Base-by-base conservation (phyloP, 2,113 vertebrate genomes). In the Phylloscopus trochilus region DNA sequence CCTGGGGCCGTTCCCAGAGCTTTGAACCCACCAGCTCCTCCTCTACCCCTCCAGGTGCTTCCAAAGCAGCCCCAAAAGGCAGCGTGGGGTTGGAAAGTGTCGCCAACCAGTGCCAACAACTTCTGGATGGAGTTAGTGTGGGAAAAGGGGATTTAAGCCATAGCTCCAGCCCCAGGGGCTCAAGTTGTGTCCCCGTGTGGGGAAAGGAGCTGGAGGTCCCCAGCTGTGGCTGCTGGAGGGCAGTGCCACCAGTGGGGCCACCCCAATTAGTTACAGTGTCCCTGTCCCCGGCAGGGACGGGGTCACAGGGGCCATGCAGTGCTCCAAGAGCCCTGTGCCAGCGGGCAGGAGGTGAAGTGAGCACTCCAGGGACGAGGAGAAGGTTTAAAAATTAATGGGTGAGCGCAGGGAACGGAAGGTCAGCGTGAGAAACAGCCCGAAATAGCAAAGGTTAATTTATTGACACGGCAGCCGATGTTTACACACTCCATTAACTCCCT, bases 251-350 rank as follows among this genome's bases (percentile, higher is more conserved):
- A 1, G 24, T 13, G 47, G n/a, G 62, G 47, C 5, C 92, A 75
- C 10, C 30, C 39, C 63, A 2, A 0, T 0, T 12, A 52, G 55
- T 68, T 1, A 27, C 10, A 31, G 7, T 4, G 39, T 46, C 43
- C 64, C 51, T 1, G 0, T 27, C 30, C 21, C 26, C 0, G 0
- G 2, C 1, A 2, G 72, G 30, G 44, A 19, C 0, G 0, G 43
- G 63, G 47, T 72, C 39, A n/a, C 2, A 47, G 52, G 44, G 66
- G 47, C 69, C 70, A 4, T 6, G 56, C 3, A 39, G 58, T 2
- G 60, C 92, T 44, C 75, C 49, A 5, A 1, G 64, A 46, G 37
- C 70, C 67, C 62, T 7, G 67, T 27, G 55, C 77, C 11, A 0
- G 3, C 0, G 0, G 67, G 44, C 47, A 20, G 72, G 82, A 63